These are phyloP conservation scores for Neomonachus schauinslandi DNA, from an alignment of 2,113 vertebrate species.

Conservation along the genomic window DNA sequence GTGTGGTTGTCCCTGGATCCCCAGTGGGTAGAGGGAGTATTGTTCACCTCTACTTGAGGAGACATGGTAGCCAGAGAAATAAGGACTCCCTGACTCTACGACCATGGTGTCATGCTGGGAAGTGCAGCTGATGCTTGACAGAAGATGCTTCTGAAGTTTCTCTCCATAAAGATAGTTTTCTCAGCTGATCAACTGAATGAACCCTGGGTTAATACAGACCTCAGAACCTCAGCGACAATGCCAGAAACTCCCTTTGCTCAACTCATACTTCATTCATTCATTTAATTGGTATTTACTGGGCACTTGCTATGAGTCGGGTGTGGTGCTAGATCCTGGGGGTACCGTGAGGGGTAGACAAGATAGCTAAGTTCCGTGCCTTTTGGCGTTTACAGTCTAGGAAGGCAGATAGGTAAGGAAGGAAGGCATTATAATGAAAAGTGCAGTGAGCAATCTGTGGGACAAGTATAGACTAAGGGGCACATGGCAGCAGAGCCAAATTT, in stretches of 20 bases:
- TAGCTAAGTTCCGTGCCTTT: not conserved
- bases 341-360: not conserved
- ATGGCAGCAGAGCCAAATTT: not conserved
- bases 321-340: not conserved
- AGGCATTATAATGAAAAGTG: not conserved
- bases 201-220: not conserved
- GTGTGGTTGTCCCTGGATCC: not conserved
- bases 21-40: not conserved
- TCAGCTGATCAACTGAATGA: not conserved
- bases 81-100: not conserved
- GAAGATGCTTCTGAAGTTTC: not conserved
- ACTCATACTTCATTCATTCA: not conserved
- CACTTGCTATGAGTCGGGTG: not conserved
- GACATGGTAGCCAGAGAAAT: not conserved
- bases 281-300: not conserved
- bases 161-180: not conserved
- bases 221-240: not conserved
- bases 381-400: not conserved
- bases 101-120: not conserved
- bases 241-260: not conserved
- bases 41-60: not conserved
- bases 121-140: not conserved
- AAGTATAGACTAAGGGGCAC: not conserved
- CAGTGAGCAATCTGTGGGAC: not conserved
- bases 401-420: not conserved